A percentile compares a stretch with the other conserved stretches of the same genome.
Conservation (phyloP, 2,797 vertebrate genomes). For the Linurgus olivaceus region DNA sequence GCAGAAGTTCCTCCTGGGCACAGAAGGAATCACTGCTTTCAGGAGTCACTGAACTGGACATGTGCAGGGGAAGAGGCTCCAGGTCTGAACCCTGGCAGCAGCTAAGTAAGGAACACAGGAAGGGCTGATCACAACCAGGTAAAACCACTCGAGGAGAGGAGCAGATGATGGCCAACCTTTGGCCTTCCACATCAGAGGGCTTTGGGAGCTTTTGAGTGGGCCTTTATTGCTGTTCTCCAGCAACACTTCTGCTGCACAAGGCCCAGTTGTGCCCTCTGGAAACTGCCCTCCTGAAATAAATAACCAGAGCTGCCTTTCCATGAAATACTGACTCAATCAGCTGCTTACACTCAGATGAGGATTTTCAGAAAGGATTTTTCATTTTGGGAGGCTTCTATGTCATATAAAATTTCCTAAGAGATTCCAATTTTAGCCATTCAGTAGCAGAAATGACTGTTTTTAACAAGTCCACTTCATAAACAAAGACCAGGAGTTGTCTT, state of each 20-base stretch:
- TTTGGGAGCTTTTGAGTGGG: background rate
- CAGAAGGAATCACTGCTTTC: background rate
- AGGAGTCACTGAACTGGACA: background rate
- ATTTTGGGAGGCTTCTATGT: background rate
- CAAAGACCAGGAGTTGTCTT: background rate
- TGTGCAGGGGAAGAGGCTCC: rapidly evolving
- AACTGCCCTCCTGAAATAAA: background rate
- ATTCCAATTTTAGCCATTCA: background rate
- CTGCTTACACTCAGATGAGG: background rate
- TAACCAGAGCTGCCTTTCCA: background rate
- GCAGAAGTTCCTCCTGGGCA: background rate
- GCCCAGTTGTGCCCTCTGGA: background rate
- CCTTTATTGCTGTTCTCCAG: background rate
- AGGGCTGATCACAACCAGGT: background rate
- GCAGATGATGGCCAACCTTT: background rate
- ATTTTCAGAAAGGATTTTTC: background rate
- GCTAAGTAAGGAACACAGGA: rapidly evolving
- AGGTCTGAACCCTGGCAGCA: background rate
- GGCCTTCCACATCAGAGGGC: background rate
- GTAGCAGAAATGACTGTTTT: background rate
- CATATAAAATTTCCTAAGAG: background rate
- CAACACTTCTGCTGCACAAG: background rate
- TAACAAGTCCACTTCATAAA: background rate
- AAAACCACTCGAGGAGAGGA: background rate
- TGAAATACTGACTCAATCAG: background rate